Evolutionary conservation across 1,140 invertebrate genomes (phyloP).

Genomic region (Solenopsis fugax): DNA sequence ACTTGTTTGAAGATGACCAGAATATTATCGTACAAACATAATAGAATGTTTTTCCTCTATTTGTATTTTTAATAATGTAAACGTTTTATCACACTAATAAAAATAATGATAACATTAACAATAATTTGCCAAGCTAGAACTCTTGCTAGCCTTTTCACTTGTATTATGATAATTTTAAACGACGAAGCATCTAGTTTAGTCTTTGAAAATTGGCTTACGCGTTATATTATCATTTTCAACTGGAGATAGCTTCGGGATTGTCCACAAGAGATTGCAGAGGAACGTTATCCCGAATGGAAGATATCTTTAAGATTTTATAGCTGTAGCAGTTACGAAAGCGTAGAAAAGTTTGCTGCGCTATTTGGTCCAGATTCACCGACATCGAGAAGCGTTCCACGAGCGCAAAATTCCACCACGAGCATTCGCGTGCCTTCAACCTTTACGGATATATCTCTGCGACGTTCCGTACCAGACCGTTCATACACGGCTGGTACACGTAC

Average conservation of each 20-base stretch:
- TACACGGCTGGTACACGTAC: not conserved
- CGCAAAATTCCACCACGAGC: slow-evolving; percentile 29
- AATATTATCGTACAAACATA: not conserved
- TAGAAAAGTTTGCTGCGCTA: slow-evolving; percentile 42
- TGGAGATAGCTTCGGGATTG: slow-evolving; percentile 19
- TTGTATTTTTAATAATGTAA: slow-evolving; percentile 2
- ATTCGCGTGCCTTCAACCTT: slow-evolving; percentile 37
- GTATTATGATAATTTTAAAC: not conserved
- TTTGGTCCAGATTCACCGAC: slow-evolving; percentile 43
- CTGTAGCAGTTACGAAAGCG: slow-evolving; percentile 35
- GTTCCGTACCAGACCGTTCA: slow-evolving; percentile 7
- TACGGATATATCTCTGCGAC: slow-evolving; percentile 39
- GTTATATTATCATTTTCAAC: slow-evolving; percentile 15
- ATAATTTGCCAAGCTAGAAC: not conserved
- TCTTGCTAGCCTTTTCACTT: not conserved
- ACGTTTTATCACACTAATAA: not conserved
- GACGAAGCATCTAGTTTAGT: not conserved
- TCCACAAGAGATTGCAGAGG: slow-evolving; percentile 35
- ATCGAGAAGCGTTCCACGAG: slow-evolving; percentile 26
- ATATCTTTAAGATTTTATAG: slow-evolving; percentile 45
- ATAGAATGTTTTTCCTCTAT: not conserved
- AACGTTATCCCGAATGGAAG: slow-evolving; percentile 16
- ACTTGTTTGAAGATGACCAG: not conserved
- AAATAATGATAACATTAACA: not conserved
- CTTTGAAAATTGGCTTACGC: slow-evolving; percentile 4